Base-by-base conservation (phyloP, 1,140 invertebrate genomes). In the Psilanteris sp. region DNA sequence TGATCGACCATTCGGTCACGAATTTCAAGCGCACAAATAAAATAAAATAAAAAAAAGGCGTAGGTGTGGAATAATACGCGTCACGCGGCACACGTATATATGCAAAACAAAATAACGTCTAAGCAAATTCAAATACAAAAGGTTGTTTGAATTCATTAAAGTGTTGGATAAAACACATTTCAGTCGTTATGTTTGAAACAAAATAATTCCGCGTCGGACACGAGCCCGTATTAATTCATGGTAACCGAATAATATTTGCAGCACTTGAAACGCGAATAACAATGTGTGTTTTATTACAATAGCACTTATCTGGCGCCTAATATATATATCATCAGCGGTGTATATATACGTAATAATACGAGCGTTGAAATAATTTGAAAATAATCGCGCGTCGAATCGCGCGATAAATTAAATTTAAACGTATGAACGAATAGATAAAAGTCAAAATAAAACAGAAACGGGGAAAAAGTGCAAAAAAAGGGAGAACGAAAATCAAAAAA, bases 181-280 rank as follows among this genome's bases (percentile, higher is more conserved):
- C n/a, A n/a, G n/a, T n/a, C n/a, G n/a, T n/a, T n/a, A n/a, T n/a
- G n/a, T n/a, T n/a, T n/a, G n/a, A n/a, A n/a, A 15, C 44, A 11
- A 29, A 62, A 41, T 50, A 37, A 39, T 50, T 48, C 43, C 41
- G 37, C 55, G 41, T 59, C 1, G n/a, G 7, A 27, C 26, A 11
- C 50, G 20, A 9, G 22, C 15, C 7, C 16, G 11, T 54, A 54
- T 29, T 24, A 29, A 26, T 50, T 39, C 14, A 3, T 39, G 29
- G 11, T 20, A 26, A 27, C n/a, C 44, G 52, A 29, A 43, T 16
- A 52, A 32, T 15, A 24, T 18, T 62, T 24, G 27, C 27, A 62
- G 59, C 59, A 52, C 59, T 64, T 50, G 27, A 44, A 37, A 46
- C 31, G 50, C 39, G 39, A 67, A 67, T 67, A 67, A 31, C 62